Evolutionary conservation across 2,113 vertebrate genomes (phyloP).

Genomic region (Tychaedon coryphoeus): DNA sequence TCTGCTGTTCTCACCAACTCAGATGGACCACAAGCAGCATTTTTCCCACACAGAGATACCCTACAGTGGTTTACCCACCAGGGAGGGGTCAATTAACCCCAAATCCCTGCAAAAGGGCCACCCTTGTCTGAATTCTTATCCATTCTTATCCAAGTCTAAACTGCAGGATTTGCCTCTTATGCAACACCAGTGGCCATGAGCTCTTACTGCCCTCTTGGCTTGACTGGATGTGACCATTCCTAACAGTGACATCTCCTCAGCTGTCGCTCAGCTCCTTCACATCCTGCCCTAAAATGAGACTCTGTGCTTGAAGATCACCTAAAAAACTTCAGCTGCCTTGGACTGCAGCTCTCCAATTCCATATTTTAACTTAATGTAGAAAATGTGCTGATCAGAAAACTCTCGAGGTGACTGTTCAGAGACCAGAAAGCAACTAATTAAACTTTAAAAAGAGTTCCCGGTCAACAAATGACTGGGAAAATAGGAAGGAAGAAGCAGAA

Average conservation of each 20-base stretch:
- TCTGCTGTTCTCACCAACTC: not conserved
- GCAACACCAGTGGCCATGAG: not conserved
- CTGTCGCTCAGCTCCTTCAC: not conserved
- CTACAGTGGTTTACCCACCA: not conserved
- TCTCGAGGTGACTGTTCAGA: not conserved
- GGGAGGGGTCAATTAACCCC: not conserved
- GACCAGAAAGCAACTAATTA: not conserved
- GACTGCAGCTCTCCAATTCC: not conserved
- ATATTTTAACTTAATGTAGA: not conserved
- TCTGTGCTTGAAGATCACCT: not conserved
- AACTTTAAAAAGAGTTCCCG: not conserved
- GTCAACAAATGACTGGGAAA: not conserved
- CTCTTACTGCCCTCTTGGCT: not conserved
- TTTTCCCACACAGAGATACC: not conserved
- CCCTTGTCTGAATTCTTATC: not conserved
- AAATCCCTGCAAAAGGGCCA: not conserved
- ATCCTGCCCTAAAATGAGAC: not conserved
- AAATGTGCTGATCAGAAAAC: not conserved
- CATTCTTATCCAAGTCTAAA: not conserved
- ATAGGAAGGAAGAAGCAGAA: not conserved
- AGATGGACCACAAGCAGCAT: not conserved
- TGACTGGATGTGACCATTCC: not conserved
- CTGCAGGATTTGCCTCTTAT: not conserved
- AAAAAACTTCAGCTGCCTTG: fast-evolving
- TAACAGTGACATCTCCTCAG: not conserved